Base-by-base conservation (phyloP, 2,113 vertebrate species). In the Malurus elegans region DNA sequence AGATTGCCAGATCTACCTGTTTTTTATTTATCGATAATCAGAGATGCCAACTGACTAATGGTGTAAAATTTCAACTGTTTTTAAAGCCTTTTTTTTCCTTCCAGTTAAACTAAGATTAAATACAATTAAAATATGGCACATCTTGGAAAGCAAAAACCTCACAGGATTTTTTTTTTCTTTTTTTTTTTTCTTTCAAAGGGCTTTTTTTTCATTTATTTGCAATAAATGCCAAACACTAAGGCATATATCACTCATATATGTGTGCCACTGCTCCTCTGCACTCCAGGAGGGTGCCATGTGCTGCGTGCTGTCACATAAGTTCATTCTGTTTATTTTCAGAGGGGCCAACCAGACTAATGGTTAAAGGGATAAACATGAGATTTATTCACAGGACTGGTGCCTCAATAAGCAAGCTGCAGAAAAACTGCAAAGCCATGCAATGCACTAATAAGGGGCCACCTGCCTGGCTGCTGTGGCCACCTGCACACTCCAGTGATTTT, bases 231-330 rank as follows among this genome's bases (percentile, higher is more conserved):
- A 60, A 26, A 5, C 23, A 42, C 6, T 48, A 29, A 74, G 28
- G 26, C 12, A 7, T 24, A 48, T 2, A 56, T 24, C 9, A 31
- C 28, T 88, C 18, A 14, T 14, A 21, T 8, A 9, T 0, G 0
- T 18, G 10, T 71, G 12, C 29, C 51, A 54, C 34, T 50, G 8
- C 14, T 60, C 12, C 40, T n/a, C 18, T 85, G 31, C 44, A n/a
- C 16, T 79, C 78, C 34, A 42, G 23, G 26, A 45, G 12, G n/a
- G 24, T 24, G 36, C 45, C 26, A 9, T 8, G 31, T 12, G 7
- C 53, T 4, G 3, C 60, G 65, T 1, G 0, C 8, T 34, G 38
- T 31, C 51, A 65, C 19, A 5, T 72, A 18, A 48, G 44, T 53
- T 42, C 14, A 23, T 40, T 71, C 31, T 71, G 28, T 28, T 85